Base-by-base conservation (phyloP, 2,888 invertebrate genomes). In the Tetheella fluctuosa region DNA sequence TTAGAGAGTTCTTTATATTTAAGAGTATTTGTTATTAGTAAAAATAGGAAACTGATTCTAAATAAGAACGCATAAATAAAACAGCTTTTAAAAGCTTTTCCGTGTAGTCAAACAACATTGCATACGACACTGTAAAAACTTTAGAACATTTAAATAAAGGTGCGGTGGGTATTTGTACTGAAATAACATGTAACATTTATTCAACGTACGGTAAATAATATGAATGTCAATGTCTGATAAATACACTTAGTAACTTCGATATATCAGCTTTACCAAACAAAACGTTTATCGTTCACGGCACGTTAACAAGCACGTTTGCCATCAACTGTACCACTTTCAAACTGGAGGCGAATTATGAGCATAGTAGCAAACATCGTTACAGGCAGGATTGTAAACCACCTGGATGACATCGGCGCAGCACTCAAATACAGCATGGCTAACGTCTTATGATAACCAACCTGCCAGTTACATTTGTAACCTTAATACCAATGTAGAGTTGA, bases 101-200 rank as follows among this genome's bases (percentile, higher is more conserved):
- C 17, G 52, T 52, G 58, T 58, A 15, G 52, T 30, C 34, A 58
- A 58, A 58, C 52, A 58, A n/a, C 57, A 57, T 10, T 54, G 34
- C 20, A 34, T 8, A 34, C 30, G 17, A 55, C 34, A 34, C 20
- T 34, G 55, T 34, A 20, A 55, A 34, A 20, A 55, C n/a, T 20
- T 55, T 30, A 17, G 25, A 30, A 28, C 10, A 55, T 34, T 37
- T 17, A 55, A 48, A 48, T 48, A 48, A 48, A 48, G 48, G 55
- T 34, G 20, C 13, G 12, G 34, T 20, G 8, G 17, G 37, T 34
- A 34, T 64, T 64, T 59, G 34, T 62, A 60, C 56, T 23, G 23
- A 55, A 23, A 55, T 55, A 34, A 55, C 34, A 23, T 34, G 23
- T 2, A 48, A 20, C 10, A 39, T 39, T 10, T 39, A 15, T 37